Base-by-base conservation (phyloP, 2,888 invertebrate species). In the Litoditis marina region DNA sequence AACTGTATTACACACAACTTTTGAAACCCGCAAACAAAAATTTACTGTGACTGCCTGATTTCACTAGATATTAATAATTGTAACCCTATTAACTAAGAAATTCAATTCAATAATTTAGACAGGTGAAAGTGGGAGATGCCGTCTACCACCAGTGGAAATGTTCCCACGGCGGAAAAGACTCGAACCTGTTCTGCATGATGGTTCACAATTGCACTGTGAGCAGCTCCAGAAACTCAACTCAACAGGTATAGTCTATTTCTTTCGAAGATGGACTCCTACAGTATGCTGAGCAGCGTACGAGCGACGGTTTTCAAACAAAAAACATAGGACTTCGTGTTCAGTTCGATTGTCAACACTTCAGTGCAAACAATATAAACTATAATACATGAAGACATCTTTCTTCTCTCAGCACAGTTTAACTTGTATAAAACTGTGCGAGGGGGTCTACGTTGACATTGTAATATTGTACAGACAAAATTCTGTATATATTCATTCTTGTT, bases 121-220 rank as follows among this genome's bases (percentile, higher is more conserved):
- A 72, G 49, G 72, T 72, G 7, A 60, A 69, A 56, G 67, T 72
- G 34, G 72, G 72, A 1, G 72, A 69, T 54, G 64, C 67, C 27
- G 62, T 72, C 25, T 72, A 50, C 42, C 72, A 72, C 32, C 67
- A 65, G 16, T 82, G 82, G 82, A 59, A 68, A 22, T 82, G 82
- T 57, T 56, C 66, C 47, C 72, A 77, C 47, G 68, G 69, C 1
- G 65, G 56, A 13, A 62, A 59, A 13, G 69, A 73, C 30, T 65
- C 68, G 22, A 65, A 67, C 39, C 54, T 81, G 36, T 82, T 80
- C 65, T 82, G 82, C 67, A 74, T 82, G 49, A 70, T 80, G 69
- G 82, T 82, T 30, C 71, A 79, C 62, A 78, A 77, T 64, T 82
- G 82, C 60, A 77, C 77, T 13, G 78, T 82, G 25, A 69, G 78